A percentile compares a stretch with the other conserved stretches of the same genome.
Conservation (phyloP, 2,888 invertebrate species). For the Drosophila stalkeri region DNA sequence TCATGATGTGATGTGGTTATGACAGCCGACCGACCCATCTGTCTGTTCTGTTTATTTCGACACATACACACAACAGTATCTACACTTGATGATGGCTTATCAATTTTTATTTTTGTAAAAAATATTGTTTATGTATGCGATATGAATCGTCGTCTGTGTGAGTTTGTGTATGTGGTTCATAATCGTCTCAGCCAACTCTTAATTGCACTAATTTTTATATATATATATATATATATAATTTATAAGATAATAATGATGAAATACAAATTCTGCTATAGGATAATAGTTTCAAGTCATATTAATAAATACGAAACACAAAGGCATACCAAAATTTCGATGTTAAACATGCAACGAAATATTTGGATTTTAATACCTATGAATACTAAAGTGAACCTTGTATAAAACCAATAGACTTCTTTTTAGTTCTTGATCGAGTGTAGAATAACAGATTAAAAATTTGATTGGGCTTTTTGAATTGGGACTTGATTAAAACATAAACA, state of each 20-base stretch:
- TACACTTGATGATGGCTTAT: conserved; percentile 34
- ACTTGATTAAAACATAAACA: not conserved
- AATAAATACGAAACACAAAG: no score
- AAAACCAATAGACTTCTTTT: not conserved
- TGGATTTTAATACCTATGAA: not conserved
- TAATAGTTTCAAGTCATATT: no score
- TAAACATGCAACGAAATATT: no score
- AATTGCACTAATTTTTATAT: conserved; percentile 12
- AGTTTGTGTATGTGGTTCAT: not conserved
- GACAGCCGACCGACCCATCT: conserved; percentile 1
- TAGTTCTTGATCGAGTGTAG: not conserved
- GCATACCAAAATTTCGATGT: not conserved
- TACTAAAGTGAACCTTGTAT: not conserved
- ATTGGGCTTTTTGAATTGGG: not conserved
- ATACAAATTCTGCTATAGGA: not conserved
- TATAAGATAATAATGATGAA: conserved; percentile 5
- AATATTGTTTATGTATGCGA: conserved; percentile 1
- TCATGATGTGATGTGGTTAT: conserved; percentile 47
- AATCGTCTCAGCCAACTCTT: conserved; percentile 13
- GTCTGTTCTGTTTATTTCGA: conserved; percentile 18
- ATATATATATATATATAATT: no score
- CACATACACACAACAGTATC: conserved; percentile 6
- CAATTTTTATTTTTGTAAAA: conserved; percentile 11
- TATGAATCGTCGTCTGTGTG: not conserved
- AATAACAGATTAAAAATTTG: not conserved